Conservation (phyloP, 1,140 invertebrate species). For the Hycleus phaleratus region DNA sequence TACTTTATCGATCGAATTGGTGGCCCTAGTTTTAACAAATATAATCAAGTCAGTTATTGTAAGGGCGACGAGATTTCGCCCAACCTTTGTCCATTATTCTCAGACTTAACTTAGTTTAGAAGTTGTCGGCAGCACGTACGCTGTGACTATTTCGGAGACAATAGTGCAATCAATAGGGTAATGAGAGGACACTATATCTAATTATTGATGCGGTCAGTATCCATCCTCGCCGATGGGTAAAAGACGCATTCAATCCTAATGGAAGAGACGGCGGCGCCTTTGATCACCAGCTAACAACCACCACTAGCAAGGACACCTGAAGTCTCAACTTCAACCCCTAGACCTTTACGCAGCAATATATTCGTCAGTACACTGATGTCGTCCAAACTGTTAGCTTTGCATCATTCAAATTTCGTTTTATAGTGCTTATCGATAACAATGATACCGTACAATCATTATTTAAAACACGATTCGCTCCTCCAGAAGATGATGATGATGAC, state of each 20-base stretch:
- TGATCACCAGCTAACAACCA: background rate
- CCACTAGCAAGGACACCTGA: constrained; percentile 3
- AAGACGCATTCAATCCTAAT: constrained; percentile 18
- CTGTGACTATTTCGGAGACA: constrained; percentile 33
- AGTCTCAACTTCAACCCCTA: background rate
- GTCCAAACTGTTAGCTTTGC: constrained; percentile 18
- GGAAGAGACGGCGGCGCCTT: constrained; percentile 16
- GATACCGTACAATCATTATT: constrained; percentile 4
- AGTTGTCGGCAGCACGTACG: constrained; percentile 23
- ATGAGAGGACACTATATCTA: constrained; percentile 44
- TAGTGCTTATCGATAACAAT: background rate
- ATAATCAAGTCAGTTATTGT: constrained; percentile 30
- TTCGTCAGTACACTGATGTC: background rate
- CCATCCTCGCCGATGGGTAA: constrained; percentile 14
- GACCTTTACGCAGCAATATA: background rate
- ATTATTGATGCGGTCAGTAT: constrained; percentile 41
- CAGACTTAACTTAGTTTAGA: constrained; percentile 32
- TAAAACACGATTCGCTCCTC: background rate
- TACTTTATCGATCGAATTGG: too few species aligned
- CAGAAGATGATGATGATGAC: constrained; percentile 16
- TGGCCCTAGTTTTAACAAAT: background rate
- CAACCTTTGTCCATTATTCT: constrained; percentile 37
- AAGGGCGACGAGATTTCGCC: constrained; percentile 7
- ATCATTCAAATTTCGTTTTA: constrained; percentile 5
- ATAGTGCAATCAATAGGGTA: constrained; percentile 43